phyloP scores from a whole-genome alignment of 2,888 invertebrate genomes.

The Horisme vitalbata region DNA sequence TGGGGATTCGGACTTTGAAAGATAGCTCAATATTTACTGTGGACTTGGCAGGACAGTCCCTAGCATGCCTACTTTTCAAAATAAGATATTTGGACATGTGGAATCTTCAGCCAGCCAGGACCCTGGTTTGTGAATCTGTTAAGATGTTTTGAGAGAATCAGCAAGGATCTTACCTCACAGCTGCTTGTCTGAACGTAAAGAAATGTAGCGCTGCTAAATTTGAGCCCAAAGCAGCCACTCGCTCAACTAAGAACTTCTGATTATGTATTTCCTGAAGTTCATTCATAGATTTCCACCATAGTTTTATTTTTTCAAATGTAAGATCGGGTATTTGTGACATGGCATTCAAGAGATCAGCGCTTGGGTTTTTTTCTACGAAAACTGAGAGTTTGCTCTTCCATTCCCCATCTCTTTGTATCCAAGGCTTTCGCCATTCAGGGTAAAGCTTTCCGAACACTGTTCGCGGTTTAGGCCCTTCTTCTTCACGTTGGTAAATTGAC shows the following conservation, averaged over 20 bases:
- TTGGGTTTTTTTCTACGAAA: slow-evolving; percentile 74
- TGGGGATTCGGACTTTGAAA: too few species aligned
- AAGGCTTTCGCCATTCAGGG: slow-evolving; percentile 84
- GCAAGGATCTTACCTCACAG: slow-evolving; percentile 79
- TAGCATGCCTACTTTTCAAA: too few species aligned
- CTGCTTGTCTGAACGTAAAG: slow-evolving; percentile 88
- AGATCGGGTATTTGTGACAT: slow-evolving; percentile 81
- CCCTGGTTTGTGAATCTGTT: too few species aligned
- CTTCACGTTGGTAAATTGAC: slow-evolving; percentile 63
- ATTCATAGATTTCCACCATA: slow-evolving; percentile 82
- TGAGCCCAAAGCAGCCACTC: slow-evolving; percentile 86
- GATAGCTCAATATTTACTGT: too few species aligned
- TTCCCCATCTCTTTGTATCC: slow-evolving; percentile 82
- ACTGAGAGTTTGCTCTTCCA: slow-evolving; percentile 82
- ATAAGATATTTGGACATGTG: too few species aligned
- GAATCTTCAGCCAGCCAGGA: too few species aligned
- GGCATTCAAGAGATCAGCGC: slow-evolving; percentile 59
- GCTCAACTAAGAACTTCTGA: slow-evolving; percentile 83
- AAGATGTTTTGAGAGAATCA: too few species aligned
- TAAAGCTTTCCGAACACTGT: slow-evolving; percentile 67
- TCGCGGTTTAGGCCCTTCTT: slow-evolving; percentile 59
- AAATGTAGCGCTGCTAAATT: slow-evolving; percentile 95
- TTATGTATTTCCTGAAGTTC: slow-evolving; percentile 76
- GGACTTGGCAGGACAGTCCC: too few species aligned
- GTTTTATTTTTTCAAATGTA: slow-evolving; percentile 68